phyloP scores from a whole-genome alignment of 2,888 invertebrate species.

The Patella ulyssiponensis region DNA sequence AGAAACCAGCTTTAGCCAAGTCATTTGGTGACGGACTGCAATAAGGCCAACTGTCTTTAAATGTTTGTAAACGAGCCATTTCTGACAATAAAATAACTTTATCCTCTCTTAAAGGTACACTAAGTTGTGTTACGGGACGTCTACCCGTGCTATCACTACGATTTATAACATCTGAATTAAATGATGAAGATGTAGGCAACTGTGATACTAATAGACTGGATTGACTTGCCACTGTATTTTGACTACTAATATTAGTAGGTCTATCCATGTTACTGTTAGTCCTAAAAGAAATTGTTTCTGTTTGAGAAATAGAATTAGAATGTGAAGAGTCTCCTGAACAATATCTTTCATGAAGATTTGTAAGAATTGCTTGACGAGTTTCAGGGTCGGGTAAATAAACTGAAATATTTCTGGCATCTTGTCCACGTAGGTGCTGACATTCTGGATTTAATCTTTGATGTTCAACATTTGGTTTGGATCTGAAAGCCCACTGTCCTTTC shows the following conservation, averaged over 20 bases:
- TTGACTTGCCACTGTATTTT: neutral
- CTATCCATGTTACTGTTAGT: neutral
- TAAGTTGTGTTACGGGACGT: neutral
- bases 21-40: constrained; percentile 63
- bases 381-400: constrained; percentile 6
- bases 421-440: neutral
- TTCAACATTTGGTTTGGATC: constrained; percentile 11
- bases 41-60: constrained; percentile 45
- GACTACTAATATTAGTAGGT: constrained; percentile 3
- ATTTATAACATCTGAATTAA: neutral
- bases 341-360: constrained; percentile 4
- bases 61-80: constrained; percentile 51
- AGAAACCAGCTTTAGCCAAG: constrained; percentile 91
- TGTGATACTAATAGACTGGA: neutral
- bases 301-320: neutral
- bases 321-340: constrained; percentile 7
- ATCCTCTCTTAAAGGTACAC: constrained; percentile 34
- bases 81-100: constrained; percentile 46
- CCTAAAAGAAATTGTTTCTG: neutral
- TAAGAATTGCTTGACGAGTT: neutral
- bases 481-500: constrained; percentile 11
- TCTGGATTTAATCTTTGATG: constrained; percentile 12
- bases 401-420: neutral
- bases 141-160: neutral
- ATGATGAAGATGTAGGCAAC: no score